Percentiles rank a stretch among this genome's conserved stretches.
phyloP scores from a whole-genome alignment of 2,113 vertebrate genomes.

The Fulmarus glacialis region DNA sequence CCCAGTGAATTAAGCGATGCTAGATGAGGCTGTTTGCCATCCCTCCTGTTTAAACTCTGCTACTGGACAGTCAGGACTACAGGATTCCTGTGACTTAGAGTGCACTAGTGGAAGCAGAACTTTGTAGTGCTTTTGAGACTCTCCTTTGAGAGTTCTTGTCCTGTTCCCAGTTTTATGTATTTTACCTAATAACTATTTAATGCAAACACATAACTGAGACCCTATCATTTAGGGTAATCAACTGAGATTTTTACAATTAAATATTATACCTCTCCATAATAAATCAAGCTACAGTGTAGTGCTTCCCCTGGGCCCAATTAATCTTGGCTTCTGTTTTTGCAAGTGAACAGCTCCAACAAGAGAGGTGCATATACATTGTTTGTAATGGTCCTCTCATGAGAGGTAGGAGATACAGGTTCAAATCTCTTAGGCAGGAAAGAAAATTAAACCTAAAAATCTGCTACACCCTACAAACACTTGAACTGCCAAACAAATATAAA shows the following conservation, averaged over 20 bases:
- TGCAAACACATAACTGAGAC: background rate
- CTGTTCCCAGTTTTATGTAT: background rate
- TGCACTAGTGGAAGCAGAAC: background rate
- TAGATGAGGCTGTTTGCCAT: background rate
- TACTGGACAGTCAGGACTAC: background rate
- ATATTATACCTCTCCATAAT: background rate
- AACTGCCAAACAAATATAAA: background rate
- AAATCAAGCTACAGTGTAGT: background rate
- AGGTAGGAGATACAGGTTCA: background rate
- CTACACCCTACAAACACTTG: background rate
- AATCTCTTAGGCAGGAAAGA: background rate
- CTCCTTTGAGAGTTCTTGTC: background rate
- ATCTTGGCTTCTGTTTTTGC: background rate
- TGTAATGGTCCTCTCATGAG: background rate
- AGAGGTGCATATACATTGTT: background rate
- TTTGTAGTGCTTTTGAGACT: background rate
- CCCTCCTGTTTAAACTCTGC: background rate
- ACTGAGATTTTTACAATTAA: background rate
- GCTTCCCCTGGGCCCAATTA: slow-evolving; percentile 11
- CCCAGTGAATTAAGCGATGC: background rate
- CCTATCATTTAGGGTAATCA: background rate
- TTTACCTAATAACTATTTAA: background rate
- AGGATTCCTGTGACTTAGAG: background rate
- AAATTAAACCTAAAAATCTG: background rate
- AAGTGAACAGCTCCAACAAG: background rate